Evolutionary conservation across 2,113 vertebrate species (phyloP), one percentile per base, ranked within the genome.

Genomic region (Elephas maximus): DNA sequence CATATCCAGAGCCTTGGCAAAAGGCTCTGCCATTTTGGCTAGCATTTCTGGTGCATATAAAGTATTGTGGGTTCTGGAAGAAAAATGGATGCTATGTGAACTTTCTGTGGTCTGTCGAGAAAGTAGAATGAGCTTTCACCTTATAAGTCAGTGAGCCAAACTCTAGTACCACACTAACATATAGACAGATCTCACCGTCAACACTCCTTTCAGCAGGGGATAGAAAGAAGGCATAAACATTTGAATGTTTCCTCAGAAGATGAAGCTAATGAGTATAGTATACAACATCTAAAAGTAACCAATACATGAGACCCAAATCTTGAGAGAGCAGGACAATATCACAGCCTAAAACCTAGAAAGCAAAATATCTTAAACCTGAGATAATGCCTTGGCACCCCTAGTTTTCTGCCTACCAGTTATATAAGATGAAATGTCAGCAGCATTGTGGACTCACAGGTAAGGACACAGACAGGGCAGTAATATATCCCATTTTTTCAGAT

Each of bases 21-120:
- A 99, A 0, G 99, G 99, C 44, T 99, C 99, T 23, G 99, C 99
- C 96, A 99, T 99, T 85, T 99, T 99, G 94, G 99, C 98, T 98
- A 99, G 94, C 98, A 99, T 99, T 97, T 99, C 99, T 62, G 99
- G 99, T 81, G 97, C 97, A 97, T 99, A 99, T 67, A 99, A 99
- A 95, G 98, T 99, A 98, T 99, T 99, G 95, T 99, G 99, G 87
- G 99, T 99, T 98, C 99, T 99, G 98, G 98, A 96, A 99, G 94
- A 99, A 21, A 98, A 62, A 91, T 4, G 67, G 30, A 95, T 80
- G 85, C 92, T 97, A 96, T 88, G 96, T 95, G 69, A 65, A 85
- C 30, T 45, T 89, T 33, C 83, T 24, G 67, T 63, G 44, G 65
- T 84, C 44, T 60, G 45, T 3, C 74, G 63, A 60, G 81, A 45